phyloP scores from a whole-genome alignment of 2,797 vertebrate species.

The Nannoperca australis region DNA sequence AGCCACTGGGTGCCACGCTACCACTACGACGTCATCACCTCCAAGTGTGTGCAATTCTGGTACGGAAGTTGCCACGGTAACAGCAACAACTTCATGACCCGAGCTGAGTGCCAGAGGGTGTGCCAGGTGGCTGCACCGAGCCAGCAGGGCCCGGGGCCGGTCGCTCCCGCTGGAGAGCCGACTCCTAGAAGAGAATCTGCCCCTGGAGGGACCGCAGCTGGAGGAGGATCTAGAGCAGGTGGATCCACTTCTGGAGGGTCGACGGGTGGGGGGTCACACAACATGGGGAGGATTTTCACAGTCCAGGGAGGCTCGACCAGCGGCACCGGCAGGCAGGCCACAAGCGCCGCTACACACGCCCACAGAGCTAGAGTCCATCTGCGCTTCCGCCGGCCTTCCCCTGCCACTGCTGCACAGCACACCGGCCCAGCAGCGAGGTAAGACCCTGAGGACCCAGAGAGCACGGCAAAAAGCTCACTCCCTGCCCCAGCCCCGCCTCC shows the following conservation, averaged over 20 bases:
- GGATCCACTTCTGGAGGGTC: conserved; percentile 37
- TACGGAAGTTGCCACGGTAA: conserved; percentile 95
- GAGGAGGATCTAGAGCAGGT: conserved; percentile 17
- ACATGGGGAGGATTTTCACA: conserved; percentile 71
- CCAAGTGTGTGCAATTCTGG: conserved; percentile 94
- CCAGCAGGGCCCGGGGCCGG: conserved; percentile 7
- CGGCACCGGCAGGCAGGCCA: conserved; percentile 52
- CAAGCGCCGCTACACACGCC: conserved; percentile 70
- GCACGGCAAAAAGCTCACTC: conserved; percentile 5
- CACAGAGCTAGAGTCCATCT: conserved; percentile 65
- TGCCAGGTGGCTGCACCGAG: conserved; percentile 72
- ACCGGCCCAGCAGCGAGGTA: conserved; percentile 82
- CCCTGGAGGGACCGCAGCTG: conserved; percentile 12
- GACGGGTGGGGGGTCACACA: conserved; percentile 34
- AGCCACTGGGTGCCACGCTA: conserved; percentile 88
- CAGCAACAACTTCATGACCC: conserved; percentile 90
- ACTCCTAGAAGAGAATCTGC: conserved; percentile 20
- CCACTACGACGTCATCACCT: conserved; percentile 88
- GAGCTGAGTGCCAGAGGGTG: conserved; percentile 87
- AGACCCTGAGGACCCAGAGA: conserved; percentile 61
- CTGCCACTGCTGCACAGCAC: conserved; percentile 67
- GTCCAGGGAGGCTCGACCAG: conserved; percentile 50
- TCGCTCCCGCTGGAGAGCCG: background rate
- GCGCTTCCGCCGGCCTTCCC: conserved; percentile 57
- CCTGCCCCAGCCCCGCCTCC: conserved; percentile 13